Evolutionary conservation across 1,140 invertebrate genomes (phyloP).

Genomic region (Psilanteris sp.): DNA sequence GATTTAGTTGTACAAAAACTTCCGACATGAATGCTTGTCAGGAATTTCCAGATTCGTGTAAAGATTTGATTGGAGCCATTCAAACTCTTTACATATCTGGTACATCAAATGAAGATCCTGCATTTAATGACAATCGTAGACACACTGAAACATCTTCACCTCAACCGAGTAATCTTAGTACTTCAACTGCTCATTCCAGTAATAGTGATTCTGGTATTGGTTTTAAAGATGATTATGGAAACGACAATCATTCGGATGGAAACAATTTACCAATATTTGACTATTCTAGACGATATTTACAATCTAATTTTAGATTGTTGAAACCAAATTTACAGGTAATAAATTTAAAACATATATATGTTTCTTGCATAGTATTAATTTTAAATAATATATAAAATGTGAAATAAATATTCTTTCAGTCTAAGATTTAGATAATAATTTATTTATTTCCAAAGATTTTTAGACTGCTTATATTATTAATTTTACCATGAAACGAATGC

Average conservation of each 20-base stretch:
- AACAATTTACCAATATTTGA: constrained; percentile 87
- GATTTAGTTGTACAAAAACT: constrained; percentile 76
- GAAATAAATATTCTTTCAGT: no score
- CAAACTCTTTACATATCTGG: constrained; percentile 80
- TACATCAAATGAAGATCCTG: constrained; percentile 65
- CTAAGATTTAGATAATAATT: no score
- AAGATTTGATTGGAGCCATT: constrained; percentile 88
- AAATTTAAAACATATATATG: background rate
- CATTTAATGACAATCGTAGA: constrained; percentile 71
- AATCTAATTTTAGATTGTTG: constrained; percentile 32
- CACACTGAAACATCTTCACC: constrained; percentile 84
- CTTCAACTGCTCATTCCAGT: constrained; percentile 91
- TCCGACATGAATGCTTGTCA: constrained; percentile 83
- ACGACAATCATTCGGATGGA: constrained; percentile 85
- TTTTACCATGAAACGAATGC: no score
- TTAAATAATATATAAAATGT: no score
- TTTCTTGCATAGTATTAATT: no score
- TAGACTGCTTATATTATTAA: no score
- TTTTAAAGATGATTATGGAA: constrained; percentile 91
- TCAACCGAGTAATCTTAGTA: constrained; percentile 89
- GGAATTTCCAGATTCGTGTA: constrained; percentile 94
- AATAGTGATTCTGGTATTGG: constrained; percentile 97
- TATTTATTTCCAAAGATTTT: no score
- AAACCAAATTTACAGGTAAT: constrained; percentile 17
- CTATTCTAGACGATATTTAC: constrained; percentile 80